Evolutionary conservation across 2,888 invertebrate genomes (phyloP).

Genomic region (Andricus quercusramuli): DNA sequence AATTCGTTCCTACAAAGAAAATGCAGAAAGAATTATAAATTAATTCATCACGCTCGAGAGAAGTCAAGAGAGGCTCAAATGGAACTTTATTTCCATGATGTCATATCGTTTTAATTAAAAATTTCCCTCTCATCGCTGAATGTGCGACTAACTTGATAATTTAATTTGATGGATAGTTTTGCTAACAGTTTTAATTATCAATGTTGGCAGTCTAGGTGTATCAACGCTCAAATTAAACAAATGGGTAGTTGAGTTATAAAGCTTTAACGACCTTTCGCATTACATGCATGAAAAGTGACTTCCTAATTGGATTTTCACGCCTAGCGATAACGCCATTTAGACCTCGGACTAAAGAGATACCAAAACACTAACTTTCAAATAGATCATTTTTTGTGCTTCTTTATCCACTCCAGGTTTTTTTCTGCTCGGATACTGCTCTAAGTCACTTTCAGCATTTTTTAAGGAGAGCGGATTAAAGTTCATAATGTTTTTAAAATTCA

Average conservation of each 20-base stretch:
- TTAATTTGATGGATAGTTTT: background rate
- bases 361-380: background rate
- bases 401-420: too few species aligned
- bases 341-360: background rate
- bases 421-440: too few species aligned
- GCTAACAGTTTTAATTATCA: background rate
- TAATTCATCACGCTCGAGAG: background rate
- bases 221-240: background rate
- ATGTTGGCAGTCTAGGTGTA: background rate
- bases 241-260: background rate
- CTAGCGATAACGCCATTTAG: background rate
- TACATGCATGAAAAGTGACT: slow-evolving; percentile 12
- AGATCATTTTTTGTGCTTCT: background rate
- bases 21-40: background rate
- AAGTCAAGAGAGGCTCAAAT: background rate
- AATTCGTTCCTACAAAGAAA: background rate
- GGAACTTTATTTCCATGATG: background rate
- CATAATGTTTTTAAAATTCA: too few species aligned
- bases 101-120: background rate
- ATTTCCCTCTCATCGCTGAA: background rate
- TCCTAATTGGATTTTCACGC: background rate
- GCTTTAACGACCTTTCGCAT: background rate
- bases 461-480: too few species aligned
- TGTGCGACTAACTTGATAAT: background rate
- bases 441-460: too few species aligned